Evolutionary conservation across 1,140 invertebrate species (phyloP).

Genomic region (Drosophila subobscura): DNA sequence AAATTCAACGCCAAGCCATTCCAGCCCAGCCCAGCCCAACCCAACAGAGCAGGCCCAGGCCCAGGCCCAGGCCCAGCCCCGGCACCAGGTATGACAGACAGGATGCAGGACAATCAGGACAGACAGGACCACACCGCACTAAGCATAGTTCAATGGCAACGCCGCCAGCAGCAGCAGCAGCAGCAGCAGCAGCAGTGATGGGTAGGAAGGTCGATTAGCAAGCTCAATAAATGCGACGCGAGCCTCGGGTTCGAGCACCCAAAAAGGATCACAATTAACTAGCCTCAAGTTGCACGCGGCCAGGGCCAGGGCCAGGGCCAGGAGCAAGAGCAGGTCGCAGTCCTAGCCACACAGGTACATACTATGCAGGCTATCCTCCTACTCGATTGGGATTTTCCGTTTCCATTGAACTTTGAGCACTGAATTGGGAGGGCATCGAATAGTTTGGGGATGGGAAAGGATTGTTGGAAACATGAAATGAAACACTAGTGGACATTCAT

Average conservation of each 20-base stretch:
- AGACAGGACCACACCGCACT: not conserved
- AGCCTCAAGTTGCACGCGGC: conserved; percentile 4
- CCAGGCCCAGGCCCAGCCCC: not conserved
- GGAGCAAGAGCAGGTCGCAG: too few species aligned
- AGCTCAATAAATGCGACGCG: conserved; percentile 31
- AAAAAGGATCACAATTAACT: conserved; percentile 29
- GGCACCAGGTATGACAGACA: conserved; percentile 15
- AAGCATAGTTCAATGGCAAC: conserved; percentile 37
- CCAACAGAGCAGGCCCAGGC: not conserved
- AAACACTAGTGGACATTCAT: too few species aligned
- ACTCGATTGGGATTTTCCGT: too few species aligned
- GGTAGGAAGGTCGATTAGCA: conserved; percentile 38
- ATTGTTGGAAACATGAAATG: too few species aligned
- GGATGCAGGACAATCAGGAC: conserved; percentile 47
- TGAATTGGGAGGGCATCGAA: too few species aligned
- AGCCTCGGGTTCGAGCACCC: not conserved
- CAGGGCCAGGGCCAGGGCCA: not conserved
- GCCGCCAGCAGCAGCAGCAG: conserved; percentile 20
- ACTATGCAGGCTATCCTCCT: not conserved
- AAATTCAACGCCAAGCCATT: conserved; percentile 19
- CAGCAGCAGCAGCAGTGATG: not conserved
- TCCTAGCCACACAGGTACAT: not conserved
- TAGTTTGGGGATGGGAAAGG: too few species aligned
- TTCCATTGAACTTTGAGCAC: too few species aligned
- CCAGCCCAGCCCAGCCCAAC: not conserved